These are phyloP conservation scores for Drosophila orosa DNA, from an alignment of 1,140 invertebrate species.

Conservation along the genomic window DNA sequence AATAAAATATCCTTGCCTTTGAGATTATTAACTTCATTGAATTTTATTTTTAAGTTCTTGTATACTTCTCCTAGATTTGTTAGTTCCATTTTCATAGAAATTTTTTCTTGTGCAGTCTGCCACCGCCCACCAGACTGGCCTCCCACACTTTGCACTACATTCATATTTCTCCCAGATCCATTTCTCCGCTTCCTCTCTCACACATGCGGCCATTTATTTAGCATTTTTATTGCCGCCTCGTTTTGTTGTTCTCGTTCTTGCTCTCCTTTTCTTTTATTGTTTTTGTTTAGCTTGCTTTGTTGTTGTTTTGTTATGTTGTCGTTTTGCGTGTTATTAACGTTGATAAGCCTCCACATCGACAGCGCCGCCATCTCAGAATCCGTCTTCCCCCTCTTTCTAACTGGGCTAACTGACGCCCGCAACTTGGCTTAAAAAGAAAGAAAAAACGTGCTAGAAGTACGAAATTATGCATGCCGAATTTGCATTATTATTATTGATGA, in stretches of 20 bases:
- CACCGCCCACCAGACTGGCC: conserved; percentile 34
- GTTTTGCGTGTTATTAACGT: conserved; percentile 70
- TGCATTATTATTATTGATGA: conserved; percentile 54
- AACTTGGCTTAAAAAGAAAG: conserved; percentile 52
- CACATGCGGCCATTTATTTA: conserved; percentile 69
- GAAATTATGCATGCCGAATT: conserved; percentile 72
- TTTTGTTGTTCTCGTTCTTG: conserved; percentile 73
- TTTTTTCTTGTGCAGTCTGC: conserved; percentile 13
- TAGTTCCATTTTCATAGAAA: background rate
- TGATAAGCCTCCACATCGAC: conserved; percentile 48
- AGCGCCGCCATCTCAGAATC: conserved; percentile 13
- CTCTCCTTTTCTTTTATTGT: conserved; percentile 60
- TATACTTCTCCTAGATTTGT: no score
- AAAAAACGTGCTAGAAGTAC: conserved; percentile 13
- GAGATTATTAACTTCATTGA: background rate
- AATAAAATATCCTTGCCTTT: background rate
- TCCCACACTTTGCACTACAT: conserved; percentile 76
- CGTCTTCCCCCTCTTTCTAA: conserved; percentile 29
- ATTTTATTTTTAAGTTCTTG: background rate
- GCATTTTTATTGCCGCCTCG: conserved; percentile 72
- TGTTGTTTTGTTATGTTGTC: conserved; percentile 30
- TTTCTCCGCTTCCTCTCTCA: conserved; percentile 36
- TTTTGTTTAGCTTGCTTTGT: conserved; percentile 15
- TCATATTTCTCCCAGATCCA: conserved; percentile 62
- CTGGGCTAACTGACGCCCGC: conserved; percentile 59